Percentiles rank a stretch among this genome's conserved stretches.
Evolutionary conservation across 1,140 invertebrate species (phyloP).

Genomic region (Ylistrum balloti): DNA sequence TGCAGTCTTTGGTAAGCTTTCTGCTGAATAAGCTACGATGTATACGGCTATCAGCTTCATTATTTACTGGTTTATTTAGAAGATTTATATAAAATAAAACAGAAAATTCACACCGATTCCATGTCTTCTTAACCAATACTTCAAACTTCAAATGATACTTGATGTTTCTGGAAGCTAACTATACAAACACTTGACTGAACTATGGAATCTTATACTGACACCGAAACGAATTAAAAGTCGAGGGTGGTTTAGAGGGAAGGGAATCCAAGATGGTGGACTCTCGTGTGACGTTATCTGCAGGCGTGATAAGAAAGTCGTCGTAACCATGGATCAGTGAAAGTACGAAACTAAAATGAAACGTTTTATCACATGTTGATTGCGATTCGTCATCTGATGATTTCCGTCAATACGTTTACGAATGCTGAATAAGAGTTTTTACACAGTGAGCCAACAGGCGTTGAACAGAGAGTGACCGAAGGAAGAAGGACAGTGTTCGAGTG

Average conservation of each 20-base stretch:
- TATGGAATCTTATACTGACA: constrained; percentile 2
- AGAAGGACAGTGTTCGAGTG: too few species aligned
- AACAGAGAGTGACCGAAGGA: background rate
- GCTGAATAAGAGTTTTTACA: background rate
- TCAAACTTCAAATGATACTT: background rate
- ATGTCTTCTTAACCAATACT: background rate
- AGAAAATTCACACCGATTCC: background rate
- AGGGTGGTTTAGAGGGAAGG: constrained; percentile 4
- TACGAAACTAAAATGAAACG: constrained; percentile 33
- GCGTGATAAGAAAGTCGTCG: background rate
- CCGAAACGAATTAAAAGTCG: constrained; percentile 24
- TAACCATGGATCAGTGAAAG: constrained; percentile 21
- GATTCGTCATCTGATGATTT: background rate
- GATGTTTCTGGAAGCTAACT: background rate
- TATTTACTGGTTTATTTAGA: background rate
- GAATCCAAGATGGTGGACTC: constrained; percentile 31
- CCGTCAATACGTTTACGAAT: background rate
- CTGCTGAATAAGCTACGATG: background rate
- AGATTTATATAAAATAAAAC: background rate
- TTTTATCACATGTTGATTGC: constrained; percentile 39
- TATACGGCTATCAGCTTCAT: background rate
- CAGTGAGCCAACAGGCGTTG: background rate
- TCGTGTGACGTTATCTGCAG: background rate
- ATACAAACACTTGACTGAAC: background rate
- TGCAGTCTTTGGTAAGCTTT: background rate